Conservation (phyloP, 2,797 vertebrate species). For the Sebastes oblongus region DNA sequence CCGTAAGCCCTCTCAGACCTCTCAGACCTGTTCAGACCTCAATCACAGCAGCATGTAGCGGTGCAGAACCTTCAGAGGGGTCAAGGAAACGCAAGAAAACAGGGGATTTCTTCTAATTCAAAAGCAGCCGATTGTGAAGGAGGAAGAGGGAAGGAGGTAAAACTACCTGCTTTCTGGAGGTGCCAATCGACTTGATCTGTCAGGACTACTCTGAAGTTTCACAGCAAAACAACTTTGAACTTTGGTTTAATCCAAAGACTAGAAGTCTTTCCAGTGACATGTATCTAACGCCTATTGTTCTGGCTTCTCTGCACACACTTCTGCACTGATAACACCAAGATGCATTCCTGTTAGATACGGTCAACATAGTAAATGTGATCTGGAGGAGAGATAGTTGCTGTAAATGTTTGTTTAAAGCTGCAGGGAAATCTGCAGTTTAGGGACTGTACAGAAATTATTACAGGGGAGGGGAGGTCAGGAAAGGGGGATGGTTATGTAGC, state of each 20-base stretch:
- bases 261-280: neutral
- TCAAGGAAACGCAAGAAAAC: conserved; percentile 23
- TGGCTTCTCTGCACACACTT: neutral
- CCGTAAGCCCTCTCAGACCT: conserved; percentile 5
- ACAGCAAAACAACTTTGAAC: neutral
- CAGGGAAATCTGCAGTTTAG: neutral
- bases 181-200: neutral
- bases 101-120: neutral
- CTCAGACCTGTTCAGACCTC: conserved; percentile 12
- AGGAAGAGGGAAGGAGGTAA: neutral
- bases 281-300: neutral
- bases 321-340: neutral
- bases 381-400: neutral
- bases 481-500: neutral
- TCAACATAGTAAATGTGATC: neutral
- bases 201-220: neutral
- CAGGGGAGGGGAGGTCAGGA: too few relatives aligned
- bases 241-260: neutral
- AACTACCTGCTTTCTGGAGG: neutral
- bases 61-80: conserved; percentile 22
- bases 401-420: neutral
- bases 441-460: neutral
- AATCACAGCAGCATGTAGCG: conserved; percentile 20
- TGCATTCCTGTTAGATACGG: neutral
- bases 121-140: neutral